These are phyloP conservation scores for Actenoides lindsayi DNA, from an alignment of 2,113 vertebrate species.

Conservation along the genomic window DNA sequence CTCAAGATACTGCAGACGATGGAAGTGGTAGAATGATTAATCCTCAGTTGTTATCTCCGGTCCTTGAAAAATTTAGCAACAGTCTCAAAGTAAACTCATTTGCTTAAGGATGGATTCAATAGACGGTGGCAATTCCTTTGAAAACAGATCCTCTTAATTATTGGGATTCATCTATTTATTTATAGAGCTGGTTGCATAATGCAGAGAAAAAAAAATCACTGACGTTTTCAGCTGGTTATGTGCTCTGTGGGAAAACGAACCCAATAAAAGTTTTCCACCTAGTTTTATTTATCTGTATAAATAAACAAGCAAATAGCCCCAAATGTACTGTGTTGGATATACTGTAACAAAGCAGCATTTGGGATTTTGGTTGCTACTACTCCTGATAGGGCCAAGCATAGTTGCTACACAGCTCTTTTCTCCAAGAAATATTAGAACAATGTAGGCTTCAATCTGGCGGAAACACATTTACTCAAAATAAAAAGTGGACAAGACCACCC, in stretches of 20 bases:
- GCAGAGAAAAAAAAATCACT: background rate
- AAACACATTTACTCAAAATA: background rate
- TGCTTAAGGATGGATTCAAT: slow-evolving; percentile 21
- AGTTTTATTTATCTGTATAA: slow-evolving; percentile 4
- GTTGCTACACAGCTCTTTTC: background rate
- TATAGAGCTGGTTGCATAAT: slow-evolving; percentile 30
- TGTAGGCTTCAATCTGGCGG: background rate
- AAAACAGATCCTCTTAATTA: slow-evolving; percentile 28
- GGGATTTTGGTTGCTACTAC: background rate
- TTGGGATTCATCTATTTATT: slow-evolving; percentile 16
- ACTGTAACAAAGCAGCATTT: background rate
- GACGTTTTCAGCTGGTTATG: slow-evolving; percentile 2
- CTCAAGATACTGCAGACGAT: background rate
- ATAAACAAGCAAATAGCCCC: background rate
- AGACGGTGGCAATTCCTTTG: background rate
- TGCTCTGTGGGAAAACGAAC: slow-evolving; percentile 23
- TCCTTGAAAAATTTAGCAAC: slow-evolving; percentile 3
- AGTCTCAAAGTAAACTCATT: slow-evolving; percentile 18
- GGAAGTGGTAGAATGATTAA: slow-evolving; percentile 7
- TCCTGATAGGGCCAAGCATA: background rate
- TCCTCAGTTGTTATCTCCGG: background rate
- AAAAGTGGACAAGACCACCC: background rate
- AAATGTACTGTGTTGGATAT: background rate
- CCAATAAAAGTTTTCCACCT: slow-evolving; percentile 15
- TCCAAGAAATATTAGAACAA: background rate